A percentile compares a stretch with the other conserved stretches of the same genome.
Conservation (phyloP, 2,888 invertebrate species). For the Drosophila incognita region DNA sequence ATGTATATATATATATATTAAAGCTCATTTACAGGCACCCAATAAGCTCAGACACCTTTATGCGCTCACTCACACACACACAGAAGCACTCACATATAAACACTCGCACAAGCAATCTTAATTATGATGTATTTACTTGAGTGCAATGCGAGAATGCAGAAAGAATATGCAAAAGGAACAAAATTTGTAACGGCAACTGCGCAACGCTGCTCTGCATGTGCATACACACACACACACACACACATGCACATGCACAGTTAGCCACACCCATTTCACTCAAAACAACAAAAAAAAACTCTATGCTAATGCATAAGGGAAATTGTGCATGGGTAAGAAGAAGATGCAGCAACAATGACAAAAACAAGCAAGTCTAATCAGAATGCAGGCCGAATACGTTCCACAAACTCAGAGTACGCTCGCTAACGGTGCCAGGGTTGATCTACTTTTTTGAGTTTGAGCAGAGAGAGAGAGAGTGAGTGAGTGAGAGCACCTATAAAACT, state of each 20-base stretch:
- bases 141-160: conserved; percentile 35
- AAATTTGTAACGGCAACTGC: conserved; percentile 59
- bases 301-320: conserved; percentile 69
- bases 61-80: conserved; percentile 2
- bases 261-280: conserved; percentile 80
- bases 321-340: conserved; percentile 41
- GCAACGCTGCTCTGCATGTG: conserved; percentile 54
- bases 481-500: conserved; percentile 4
- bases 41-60: conserved; percentile 50
- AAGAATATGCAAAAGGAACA: conserved; percentile 56
- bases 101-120: conserved; percentile 29
- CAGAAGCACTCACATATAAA: neutral
- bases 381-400: conserved; percentile 77
- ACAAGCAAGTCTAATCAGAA: conserved; percentile 68
- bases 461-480: conserved; percentile 38
- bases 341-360: conserved; percentile 51
- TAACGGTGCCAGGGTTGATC: conserved; percentile 70
- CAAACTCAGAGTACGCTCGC: conserved; percentile 43
- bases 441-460: conserved; percentile 52
- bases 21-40: conserved; percentile 27
- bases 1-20: too few relatives aligned
- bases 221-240: conserved; percentile 5
- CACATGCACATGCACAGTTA: conserved; percentile 36
- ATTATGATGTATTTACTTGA: conserved; percentile 64
- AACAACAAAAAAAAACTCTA: conserved; percentile 44